Evolutionary conservation across 2,113 vertebrate genomes (phyloP), one percentile per base, ranked within the genome.

Genomic region (Pangasianodon gigas): DNA sequence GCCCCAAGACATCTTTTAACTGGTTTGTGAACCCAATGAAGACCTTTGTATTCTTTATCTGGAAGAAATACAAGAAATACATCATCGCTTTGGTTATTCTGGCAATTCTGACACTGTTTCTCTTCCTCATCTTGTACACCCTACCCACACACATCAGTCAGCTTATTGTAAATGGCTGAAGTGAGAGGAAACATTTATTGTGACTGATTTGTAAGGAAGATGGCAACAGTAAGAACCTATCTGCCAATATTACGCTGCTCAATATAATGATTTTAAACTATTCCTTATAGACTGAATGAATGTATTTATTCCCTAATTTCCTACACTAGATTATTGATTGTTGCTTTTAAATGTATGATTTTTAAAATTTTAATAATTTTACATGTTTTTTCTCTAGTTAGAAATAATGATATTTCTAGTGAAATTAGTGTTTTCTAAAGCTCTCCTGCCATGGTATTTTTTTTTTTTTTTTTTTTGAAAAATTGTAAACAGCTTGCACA

Each of bases 1-100:
- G 97, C 24, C 98, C 98, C 46, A 97, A 97, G 94, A 99, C 97
- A 13, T 97, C 96, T 88, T 99, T 99, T 93, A 96, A 94, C 93
- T 99, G 98, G 98, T 96, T 99, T 60, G 91, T 98, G 93, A 99
- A 99, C 90, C 98, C 97, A 0, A 90, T 99, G 95, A 99, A 98
- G 94, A 98, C 97, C 29, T 98, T 98, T 11, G 84, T 97, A 91
- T 97, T 97, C 95, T 97, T 99, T 89, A 97, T 98, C 93, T 98
- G 97, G 97, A 97, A 95, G 91, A 96, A 96, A 52, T 98, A 97
- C 93, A 98, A 98, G 96, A 97, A 94, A 93, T 97, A 96, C 91
- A 97, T 99, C 88, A 96, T 98, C 88, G 91, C 97, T 58, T 85
- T 98, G 79, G 37, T 97, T 46, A 37, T 99, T 89, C 94, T 97